These are phyloP conservation scores for Enchytraeus crypticus DNA, from an alignment of 2,888 invertebrate genomes.

Conservation along the genomic window DNA sequence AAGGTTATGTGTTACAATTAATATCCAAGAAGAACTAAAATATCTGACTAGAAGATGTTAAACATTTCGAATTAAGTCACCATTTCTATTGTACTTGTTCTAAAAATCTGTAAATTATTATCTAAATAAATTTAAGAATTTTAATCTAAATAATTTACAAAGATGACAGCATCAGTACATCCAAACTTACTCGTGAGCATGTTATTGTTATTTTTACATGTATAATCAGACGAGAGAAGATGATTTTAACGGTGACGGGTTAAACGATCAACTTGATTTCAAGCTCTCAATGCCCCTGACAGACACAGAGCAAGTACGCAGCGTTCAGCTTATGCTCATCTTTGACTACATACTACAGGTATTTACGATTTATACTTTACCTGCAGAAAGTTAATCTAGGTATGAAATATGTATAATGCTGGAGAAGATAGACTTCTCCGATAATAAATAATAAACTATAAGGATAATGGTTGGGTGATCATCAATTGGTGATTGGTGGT, in stretches of 20 bases:
- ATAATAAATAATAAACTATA: background rate
- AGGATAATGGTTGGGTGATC: too few relatives aligned
- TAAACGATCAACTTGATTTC: conserved; percentile 58
- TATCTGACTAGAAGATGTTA: too few relatives aligned
- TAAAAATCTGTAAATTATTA: too few relatives aligned
- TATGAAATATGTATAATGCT: background rate
- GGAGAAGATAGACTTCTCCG: background rate
- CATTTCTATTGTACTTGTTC: too few relatives aligned
- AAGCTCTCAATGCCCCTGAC: conserved; percentile 55
- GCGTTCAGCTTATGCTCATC: conserved; percentile 52
- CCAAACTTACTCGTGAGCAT: too few relatives aligned
- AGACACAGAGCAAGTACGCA: conserved; percentile 53
- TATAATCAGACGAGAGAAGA: conserved; percentile 64
- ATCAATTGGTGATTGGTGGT: background rate
- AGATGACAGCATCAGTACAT: too few relatives aligned
- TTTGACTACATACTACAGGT: conserved; percentile 56
- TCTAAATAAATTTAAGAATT: too few relatives aligned
- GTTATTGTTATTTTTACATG: too few relatives aligned
- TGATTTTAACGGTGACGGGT: conserved; percentile 60
- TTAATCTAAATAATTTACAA: too few relatives aligned
- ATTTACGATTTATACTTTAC: conserved; percentile 29
- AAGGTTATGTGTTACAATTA: too few relatives aligned
- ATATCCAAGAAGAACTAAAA: too few relatives aligned
- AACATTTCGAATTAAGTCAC: too few relatives aligned
- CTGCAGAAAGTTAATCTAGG: background rate